Evolutionary conservation across 2,797 vertebrate genomes (phyloP).

Genomic region (Anomalospiza imberbis): DNA sequence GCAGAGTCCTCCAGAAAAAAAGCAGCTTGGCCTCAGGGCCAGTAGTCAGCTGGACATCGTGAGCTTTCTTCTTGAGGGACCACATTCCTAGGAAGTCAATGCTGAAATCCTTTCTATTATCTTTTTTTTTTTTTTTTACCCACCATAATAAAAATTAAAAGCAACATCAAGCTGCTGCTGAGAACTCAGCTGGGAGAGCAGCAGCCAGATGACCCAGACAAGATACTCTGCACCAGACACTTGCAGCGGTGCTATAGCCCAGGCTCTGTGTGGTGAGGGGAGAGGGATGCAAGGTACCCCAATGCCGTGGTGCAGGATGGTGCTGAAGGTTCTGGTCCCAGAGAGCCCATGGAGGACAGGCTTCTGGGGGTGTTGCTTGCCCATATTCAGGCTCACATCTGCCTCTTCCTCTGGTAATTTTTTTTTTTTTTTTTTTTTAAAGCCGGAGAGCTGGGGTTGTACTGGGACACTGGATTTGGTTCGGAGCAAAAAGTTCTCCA

Average conservation of each 20-base stretch:
- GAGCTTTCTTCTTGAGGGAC: not conserved
- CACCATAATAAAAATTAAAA: not conserved
- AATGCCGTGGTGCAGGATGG: rapidly evolving
- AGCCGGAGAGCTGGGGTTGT: not conserved
- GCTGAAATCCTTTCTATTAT: not conserved
- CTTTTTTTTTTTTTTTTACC: not conserved
- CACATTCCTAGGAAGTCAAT: not conserved
- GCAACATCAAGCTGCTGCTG: not conserved
- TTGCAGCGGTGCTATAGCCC: not conserved
- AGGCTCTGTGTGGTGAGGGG: rapidly evolving
- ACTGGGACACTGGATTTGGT: not conserved
- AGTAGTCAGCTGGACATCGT: rapidly evolving
- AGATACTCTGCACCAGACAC: not conserved
- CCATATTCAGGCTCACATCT: not conserved
- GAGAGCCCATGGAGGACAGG: not conserved
- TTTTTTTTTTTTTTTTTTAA: not conserved
- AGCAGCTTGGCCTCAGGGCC: not conserved
- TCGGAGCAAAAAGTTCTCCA: not conserved
- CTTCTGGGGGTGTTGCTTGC: not conserved
- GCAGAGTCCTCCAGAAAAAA: not conserved
- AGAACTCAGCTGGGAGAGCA: not conserved
- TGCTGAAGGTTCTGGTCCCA: not conserved
- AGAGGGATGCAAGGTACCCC: not conserved
- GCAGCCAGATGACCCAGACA: rapidly evolving
- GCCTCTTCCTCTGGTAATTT: not conserved